phyloP scores from a whole-genome alignment of 2,797 vertebrate species.

The Crenuchus spilurus region DNA sequence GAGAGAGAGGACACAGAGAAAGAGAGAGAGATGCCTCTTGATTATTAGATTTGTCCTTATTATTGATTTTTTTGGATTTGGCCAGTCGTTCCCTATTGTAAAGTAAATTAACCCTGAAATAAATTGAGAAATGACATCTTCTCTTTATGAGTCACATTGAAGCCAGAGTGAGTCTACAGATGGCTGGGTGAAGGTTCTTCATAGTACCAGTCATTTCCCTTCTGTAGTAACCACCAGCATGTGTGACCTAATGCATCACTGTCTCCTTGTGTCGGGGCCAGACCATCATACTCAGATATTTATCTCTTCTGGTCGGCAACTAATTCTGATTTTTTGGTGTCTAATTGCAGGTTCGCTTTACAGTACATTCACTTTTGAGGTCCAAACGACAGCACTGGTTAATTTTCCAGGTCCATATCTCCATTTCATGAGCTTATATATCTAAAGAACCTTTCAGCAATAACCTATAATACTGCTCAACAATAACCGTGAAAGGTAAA shows the following conservation, averaged over 20 bases:
- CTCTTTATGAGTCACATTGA: constrained; percentile 46
- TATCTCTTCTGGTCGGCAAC: constrained; percentile 33
- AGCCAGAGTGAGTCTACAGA: constrained; percentile 52
- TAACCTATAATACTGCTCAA: too few relatives aligned
- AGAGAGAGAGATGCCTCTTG: not conserved
- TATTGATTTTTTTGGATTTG: constrained; percentile 35
- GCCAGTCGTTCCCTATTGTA: not conserved
- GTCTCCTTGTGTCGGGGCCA: constrained; percentile 36
- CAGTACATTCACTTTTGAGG: too few relatives aligned
- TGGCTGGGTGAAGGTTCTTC: constrained; percentile 34
- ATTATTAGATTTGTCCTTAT: constrained; percentile 35
- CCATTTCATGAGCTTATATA: too few relatives aligned
- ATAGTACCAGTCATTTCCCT: constrained; percentile 50
- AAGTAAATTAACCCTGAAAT: constrained; percentile 12
- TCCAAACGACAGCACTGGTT: too few relatives aligned
- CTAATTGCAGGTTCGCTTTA: too few relatives aligned
- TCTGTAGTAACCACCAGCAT: constrained; percentile 14
- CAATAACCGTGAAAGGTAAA: too few relatives aligned
- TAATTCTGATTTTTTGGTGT: constrained; percentile 41
- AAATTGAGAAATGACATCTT: constrained; percentile 21
- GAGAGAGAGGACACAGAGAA: not conserved
- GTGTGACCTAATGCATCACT: constrained; percentile 5
- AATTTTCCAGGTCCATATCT: too few relatives aligned
- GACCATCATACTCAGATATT: constrained; percentile 50
- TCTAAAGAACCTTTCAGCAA: too few relatives aligned